phyloP scores from a whole-genome alignment of 2,113 vertebrate species.

The Siphamia tubifer region DNA sequence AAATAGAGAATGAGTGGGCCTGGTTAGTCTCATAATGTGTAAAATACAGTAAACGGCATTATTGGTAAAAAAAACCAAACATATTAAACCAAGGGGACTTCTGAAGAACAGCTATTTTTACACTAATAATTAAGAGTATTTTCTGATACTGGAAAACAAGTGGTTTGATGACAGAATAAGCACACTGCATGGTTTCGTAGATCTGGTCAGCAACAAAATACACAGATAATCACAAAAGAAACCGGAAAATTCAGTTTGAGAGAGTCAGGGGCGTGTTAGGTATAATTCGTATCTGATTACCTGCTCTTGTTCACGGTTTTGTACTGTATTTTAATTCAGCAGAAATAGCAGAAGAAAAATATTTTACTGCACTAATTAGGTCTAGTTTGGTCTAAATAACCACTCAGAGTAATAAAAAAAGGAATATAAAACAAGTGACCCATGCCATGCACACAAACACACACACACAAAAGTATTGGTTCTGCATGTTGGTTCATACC shows the following conservation, averaged over 20 bases:
- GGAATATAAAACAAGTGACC: neutral
- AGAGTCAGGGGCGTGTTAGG: neutral
- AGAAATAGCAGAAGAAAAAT: neutral
- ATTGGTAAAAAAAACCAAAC: neutral
- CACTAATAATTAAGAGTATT: neutral
- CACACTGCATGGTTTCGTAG: too few relatives aligned
- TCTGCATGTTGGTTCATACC: slow-evolving; percentile 30
- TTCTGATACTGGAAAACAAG: neutral
- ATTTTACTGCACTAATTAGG: neutral
- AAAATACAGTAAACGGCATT: too few relatives aligned
- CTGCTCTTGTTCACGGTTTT: neutral
- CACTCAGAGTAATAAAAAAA: neutral
- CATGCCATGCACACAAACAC: neutral
- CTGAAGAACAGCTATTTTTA: neutral
- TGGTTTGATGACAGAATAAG: too few relatives aligned
- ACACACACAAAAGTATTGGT: neutral
- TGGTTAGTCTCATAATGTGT: neutral
- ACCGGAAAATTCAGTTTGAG: neutral
- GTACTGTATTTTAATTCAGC: neutral
- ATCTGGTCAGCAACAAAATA: neutral
- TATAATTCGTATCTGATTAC: neutral
- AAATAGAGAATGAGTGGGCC: slow-evolving; percentile 4
- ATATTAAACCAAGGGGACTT: neutral
- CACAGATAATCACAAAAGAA: neutral
- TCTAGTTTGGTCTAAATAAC: neutral